phyloP scores from a whole-genome alignment of 2,797 vertebrate genomes.

The Numenius phaeopus region DNA sequence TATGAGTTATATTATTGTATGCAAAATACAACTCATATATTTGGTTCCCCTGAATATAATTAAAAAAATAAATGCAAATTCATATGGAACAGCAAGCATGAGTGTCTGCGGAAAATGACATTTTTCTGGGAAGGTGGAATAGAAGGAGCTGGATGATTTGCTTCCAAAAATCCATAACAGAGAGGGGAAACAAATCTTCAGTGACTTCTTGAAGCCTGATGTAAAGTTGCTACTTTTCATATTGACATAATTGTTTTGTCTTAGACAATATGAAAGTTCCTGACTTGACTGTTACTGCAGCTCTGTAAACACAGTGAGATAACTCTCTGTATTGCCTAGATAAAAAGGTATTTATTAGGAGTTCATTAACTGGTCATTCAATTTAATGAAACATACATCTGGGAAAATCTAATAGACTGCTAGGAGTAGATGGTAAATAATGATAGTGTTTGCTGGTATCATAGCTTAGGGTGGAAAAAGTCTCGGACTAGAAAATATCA shows the following conservation, averaged over 20 bases:
- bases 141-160: not conserved
- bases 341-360: slow-evolving; percentile 9
- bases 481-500: not conserved
- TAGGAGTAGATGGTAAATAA: not conserved
- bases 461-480: not conserved
- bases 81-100: not conserved
- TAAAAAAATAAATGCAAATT: not conserved
- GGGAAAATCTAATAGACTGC: not conserved
- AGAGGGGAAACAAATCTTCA: not conserved
- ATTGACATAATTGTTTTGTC: not conserved
- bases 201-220: not conserved
- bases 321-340: not conserved
- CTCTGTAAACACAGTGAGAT: too few relatives aligned
- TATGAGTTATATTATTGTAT: too few relatives aligned
- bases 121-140: not conserved
- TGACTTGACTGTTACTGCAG: not conserved
- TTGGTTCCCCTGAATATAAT: not conserved
- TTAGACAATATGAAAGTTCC: not conserved
- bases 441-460: not conserved
- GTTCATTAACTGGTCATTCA: not conserved
- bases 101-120: not conserved
- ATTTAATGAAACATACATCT: slow-evolving; percentile 37
- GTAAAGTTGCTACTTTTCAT: not conserved
- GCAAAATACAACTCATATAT: not conserved
- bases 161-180: not conserved